Evolutionary conservation across 1,140 invertebrate genomes (phyloP).

Genomic region (Oreohelix idahoensis): DNA sequence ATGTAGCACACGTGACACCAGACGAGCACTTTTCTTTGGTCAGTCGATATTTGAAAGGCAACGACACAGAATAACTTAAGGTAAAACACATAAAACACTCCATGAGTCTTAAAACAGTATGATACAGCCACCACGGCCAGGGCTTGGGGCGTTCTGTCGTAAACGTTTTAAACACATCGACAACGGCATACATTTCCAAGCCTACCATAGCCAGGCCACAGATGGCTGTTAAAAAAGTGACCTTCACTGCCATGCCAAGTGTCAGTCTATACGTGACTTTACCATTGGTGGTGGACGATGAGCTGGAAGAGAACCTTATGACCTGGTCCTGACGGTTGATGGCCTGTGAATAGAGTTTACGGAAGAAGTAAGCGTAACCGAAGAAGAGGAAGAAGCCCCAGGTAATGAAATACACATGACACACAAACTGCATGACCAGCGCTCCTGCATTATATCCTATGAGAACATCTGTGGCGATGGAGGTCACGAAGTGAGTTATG

Average conservation of each 20-base stretch:
- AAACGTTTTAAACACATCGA: conserved; percentile 77
- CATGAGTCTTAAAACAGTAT: conserved; percentile 85
- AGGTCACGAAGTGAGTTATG: conserved; percentile 83
- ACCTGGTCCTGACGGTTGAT: conserved; percentile 66
- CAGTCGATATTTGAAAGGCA: conserved; percentile 59
- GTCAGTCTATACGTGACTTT: conserved; percentile 42
- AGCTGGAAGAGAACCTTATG: conserved; percentile 18
- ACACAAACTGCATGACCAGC: conserved; percentile 55
- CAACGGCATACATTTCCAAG: conserved; percentile 87
- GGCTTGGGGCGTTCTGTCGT: conserved; percentile 68
- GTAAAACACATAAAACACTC: conserved; percentile 87
- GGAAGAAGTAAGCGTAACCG: conserved; percentile 88
- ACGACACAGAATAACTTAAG: conserved; percentile 86
- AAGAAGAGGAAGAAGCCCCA: conserved; percentile 85
- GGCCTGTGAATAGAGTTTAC: conserved; percentile 72
- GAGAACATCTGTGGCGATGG: conserved; percentile 85
- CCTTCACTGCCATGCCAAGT: conserved; percentile 46
- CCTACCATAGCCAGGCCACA: conserved; percentile 86
- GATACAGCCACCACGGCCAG: conserved; percentile 92
- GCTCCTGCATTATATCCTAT: conserved; percentile 64
- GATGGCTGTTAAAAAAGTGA: conserved; percentile 85
- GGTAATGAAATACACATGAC: conserved; percentile 79
- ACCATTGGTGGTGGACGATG: conserved; percentile 62
- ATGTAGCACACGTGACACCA: conserved; percentile 35
- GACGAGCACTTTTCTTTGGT: conserved; percentile 13